Base-by-base conservation (phyloP, 2,113 vertebrate species). In the Aegithalos caudatus region DNA sequence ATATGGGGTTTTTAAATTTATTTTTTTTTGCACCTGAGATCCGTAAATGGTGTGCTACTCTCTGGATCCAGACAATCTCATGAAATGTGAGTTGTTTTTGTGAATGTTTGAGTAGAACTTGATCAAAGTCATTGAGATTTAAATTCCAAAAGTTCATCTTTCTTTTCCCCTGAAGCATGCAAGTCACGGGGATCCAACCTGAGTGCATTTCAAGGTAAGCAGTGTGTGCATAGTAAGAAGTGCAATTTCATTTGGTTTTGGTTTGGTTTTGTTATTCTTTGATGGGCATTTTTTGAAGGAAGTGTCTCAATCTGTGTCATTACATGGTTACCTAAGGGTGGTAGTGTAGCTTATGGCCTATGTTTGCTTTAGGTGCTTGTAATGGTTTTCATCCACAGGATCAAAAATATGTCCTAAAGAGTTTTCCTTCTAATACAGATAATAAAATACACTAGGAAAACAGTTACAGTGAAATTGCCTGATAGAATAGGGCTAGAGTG, bases 41-140 rank as follows among this genome's bases (percentile, higher is more conserved):
- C 81, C 95, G 45, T 98, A 98, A 87, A 99, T 99, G 99, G 99
- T 99, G 97, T 98, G 99, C 97, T 99, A 99, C 96, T 99, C 99
- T 3, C 98, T 99, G 54, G 99, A 99, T 96, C 99, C 99, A 16
- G 99, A 99, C 95, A 99, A 99, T 97, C 99, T 99, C 65, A 99
- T 99, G 3, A 99, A 99, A 89, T 99, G 99, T 99, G 95, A 99
- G 99, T 98, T 25, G 6, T 17, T 12, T 31, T 33, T 2, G 0
- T 18, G 17, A 12, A 5, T 7, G 4, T 22, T n/a, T 4, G 10
- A 2, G 5, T 21, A 2, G 19, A 7, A 13, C 3, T n/a, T n/a
- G 5, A 11, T 8, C 3, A 5, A 45, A 50, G 9, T n/a, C 3
- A 1, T 24, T 40, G 31, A 27, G 12, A 5, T 42, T 71, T 37